Base-by-base conservation (phyloP, 2,113 vertebrate species). In the Albula goreensis region DNA sequence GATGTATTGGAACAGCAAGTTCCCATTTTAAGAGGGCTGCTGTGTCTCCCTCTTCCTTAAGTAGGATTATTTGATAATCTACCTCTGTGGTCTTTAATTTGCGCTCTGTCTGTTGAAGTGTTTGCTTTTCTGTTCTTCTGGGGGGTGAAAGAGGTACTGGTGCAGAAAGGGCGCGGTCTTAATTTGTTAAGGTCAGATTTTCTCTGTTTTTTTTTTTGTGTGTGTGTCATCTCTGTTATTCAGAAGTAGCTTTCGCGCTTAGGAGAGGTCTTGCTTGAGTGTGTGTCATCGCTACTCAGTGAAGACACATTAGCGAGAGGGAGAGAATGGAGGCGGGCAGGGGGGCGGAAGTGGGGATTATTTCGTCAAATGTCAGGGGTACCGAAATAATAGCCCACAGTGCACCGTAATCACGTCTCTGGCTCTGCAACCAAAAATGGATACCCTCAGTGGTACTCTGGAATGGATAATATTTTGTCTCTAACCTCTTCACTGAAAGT, bases 21-120 rank as follows among this genome's bases (percentile, higher is more conserved):
- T 49, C 70, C 70, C 2, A 31, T 74, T 63, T 66, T 41, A 41
- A 74, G 70, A 74, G n/a, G 19, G 22, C n/a, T 22, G 5, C 70
- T 31, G n/a, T 70, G 19, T n/a, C 63, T 22, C 63, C 63, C 77
- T 78, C 25, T 79, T 79, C 78, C 78, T 49, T 49, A 79, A 48
- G 78, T 50, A 2, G 78, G 78, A 41, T 79, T 50, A 79, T 79
- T 79, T 79, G 48, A 79, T 49, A 57, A 60, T 53, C 51, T 51
- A 31, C 22, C 22, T 82, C 53, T 60, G n/a, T 25, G 60, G 81
- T 1, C 13, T 57, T 60, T 41, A 41, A 48, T 82, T 82, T 82
- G 19, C 81, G 13, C 81, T 51, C 79, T 57, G 80, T 22, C 80
- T 81, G 52, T 2, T 81, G 49, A 15, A 81, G 80, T 81, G 80